Evolutionary conservation across 64 coral and sea anemone genomes (phyloP), one percentile per base, ranked within the genome.

Genomic region (Dendronephthya gigantea): DNA sequence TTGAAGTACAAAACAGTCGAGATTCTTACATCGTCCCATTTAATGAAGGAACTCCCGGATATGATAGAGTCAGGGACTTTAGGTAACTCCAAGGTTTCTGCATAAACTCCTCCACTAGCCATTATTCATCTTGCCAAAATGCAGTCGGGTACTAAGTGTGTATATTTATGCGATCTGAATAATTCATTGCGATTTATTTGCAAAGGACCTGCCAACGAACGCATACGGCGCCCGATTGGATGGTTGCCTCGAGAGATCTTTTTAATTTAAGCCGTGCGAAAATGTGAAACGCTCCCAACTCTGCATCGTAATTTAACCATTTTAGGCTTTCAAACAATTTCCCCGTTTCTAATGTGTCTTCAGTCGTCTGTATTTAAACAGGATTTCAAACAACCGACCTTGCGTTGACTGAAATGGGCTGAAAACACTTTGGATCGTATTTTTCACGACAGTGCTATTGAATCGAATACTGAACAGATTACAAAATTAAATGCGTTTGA

Each of bases 131-230:
- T 79, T 34, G 30, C 32, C 72, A 34, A 79, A 62, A 79, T 39
- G 32, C 36, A 36, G 72, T 17, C 32, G 29, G 68, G 19, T 79
- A 34, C 72, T 79, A 34, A 79, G 31, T 39, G 19, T 35, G 72
- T 79, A 39, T 79, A 79, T 79, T 79, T 79, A 79, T 79, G 72
- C 32, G 29, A 36, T 35, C 1, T 79, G 72, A 79, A 79, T 79
- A 79, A 79, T 79, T 79, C 72, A 79, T 79, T 7, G 30, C 29
- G 72, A 66, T 66, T 66, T 66, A 66, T 66, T 66, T 66, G 58
- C 29, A 35, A n/a, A 79, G 55, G 72, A 79, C 72, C 72, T 79
- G 72, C 17, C 32, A 29, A 11, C 41, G 4, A 45, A 45, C 41
- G 41, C 7, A 79, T 16, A 23, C 17, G 25, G 25, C 16, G 25